Conservation (phyloP, 2,888 invertebrate species). For the Uloborus plumipes region DNA sequence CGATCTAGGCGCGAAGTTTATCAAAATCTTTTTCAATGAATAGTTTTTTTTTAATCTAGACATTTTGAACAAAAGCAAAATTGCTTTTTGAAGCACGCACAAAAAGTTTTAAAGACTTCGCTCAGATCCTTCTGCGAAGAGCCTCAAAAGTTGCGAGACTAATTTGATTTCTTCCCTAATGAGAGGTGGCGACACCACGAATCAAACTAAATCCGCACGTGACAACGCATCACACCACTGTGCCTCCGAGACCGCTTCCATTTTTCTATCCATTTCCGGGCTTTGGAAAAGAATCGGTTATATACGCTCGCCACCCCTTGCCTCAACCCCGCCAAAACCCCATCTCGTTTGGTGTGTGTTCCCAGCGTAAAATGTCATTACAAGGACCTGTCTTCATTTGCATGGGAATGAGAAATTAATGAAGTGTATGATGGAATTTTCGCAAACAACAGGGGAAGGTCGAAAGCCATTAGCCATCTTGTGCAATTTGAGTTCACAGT, state of each 20-base stretch:
- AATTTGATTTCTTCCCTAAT: no score
- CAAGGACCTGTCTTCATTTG: constrained; percentile 67
- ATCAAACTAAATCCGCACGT: neutral
- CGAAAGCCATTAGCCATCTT: constrained; percentile 63
- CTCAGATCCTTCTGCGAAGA: no score
- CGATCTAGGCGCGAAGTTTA: no score
- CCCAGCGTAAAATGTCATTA: constrained; percentile 65
- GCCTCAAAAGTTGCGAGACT: no score
- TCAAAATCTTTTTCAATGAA: no score
- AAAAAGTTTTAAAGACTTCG: no score
- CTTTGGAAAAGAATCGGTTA: constrained; percentile 52
- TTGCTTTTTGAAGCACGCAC: no score
- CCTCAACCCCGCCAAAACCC: neutral
- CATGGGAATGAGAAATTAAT: constrained; percentile 68
- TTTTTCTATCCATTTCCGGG: constrained; percentile 55
- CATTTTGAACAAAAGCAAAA: no score
- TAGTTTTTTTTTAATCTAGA: no score
- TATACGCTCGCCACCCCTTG: constrained; percentile 23
- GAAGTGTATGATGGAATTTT: constrained; percentile 67
- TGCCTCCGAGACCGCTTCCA: constrained; percentile 12
- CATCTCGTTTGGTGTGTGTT: constrained; percentile 36
- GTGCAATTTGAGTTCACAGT: constrained; percentile 66
- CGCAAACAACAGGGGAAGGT: constrained; percentile 66
- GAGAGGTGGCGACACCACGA: constrained; percentile 1
- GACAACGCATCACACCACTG: constrained; percentile 11